Conservation (phyloP, 2,113 vertebrate species). For the Lophura nycthemera region DNA sequence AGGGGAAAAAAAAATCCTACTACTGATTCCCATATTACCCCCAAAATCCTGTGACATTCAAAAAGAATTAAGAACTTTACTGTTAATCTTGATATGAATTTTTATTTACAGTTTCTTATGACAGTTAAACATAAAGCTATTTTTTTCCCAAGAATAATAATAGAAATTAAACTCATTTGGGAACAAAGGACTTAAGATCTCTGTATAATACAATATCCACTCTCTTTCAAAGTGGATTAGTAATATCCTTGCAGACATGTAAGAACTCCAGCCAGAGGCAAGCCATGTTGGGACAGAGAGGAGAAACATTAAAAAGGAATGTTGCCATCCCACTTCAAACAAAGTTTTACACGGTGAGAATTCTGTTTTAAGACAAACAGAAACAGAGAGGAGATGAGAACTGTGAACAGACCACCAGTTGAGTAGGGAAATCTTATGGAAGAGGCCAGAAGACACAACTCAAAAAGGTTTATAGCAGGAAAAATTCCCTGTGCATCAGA, state of each 20-base stretch:
- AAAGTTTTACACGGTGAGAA: neutral
- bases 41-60: neutral
- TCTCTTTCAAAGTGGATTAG: constrained; percentile 40
- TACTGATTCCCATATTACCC: neutral
- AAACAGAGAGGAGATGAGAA: neutral
- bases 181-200: neutral
- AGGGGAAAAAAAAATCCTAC: neutral
- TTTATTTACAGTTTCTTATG: neutral
- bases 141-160: neutral
- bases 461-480: neutral
- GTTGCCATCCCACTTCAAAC: constrained; percentile 37
- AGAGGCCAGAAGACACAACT: neutral
- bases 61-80: neutral
- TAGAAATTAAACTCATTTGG: constrained; percentile 7
- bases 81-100: neutral
- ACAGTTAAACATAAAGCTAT: neutral
- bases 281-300: neutral
- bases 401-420: neutral
- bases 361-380: neutral
- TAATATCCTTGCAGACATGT: constrained; percentile 31
- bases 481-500: neutral
- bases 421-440: neutral
- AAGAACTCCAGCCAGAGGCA: constrained; percentile 44
- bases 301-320: constrained; percentile 23
- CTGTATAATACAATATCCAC: constrained; percentile 13